Evolutionary conservation across 2,113 vertebrate genomes (phyloP), one percentile per base, ranked within the genome.

Genomic region (Typhlomys cinereus): DNA sequence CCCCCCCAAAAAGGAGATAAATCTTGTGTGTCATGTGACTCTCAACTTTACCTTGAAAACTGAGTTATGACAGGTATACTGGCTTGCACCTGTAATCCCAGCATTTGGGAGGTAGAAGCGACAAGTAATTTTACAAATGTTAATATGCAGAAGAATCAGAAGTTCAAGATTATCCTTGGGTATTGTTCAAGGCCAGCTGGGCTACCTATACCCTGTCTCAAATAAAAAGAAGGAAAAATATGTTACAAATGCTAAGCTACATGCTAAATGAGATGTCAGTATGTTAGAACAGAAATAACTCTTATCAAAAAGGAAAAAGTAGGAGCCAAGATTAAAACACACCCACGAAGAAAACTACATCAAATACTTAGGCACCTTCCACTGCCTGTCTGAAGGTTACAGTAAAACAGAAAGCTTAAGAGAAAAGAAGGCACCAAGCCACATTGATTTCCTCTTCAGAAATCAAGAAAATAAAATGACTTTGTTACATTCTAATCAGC

Each of bases 301-400:
- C 73, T n/a, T 79, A 90, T 46, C 36, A 84, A 91, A 6, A 29
- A 21, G 54, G 66, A 78, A 44, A 94, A 86, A 78, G 54, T 21
- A 85, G 74, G 92, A 92, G 36, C 52, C 20, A 78, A 64, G 34
- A 85, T 85, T 62, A 90, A 90, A 74, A 79, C 31, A 91, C 7
- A 78, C 29, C 57, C 21, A 44, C 75, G 73, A 95, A 96, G 90
- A 84, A 86, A 89, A 93, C 62, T 82, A 93, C 64, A 89, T 73
- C 41, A 82, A 78, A 48, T 10, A 82, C 15, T 27, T 50, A 79
- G 12, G 15, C 80, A 91, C 46, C 36, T 81, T 81, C 75, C 78
- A 88, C 44, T 67, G 62, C 36, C 69, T 74, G 11, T 67, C 54
- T 85, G 25, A 95, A 80, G 46, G 17, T 83, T 46, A 86, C n/a